Conservation (phyloP, 1,140 invertebrate genomes). For the Meloidogyne hapla region DNA sequence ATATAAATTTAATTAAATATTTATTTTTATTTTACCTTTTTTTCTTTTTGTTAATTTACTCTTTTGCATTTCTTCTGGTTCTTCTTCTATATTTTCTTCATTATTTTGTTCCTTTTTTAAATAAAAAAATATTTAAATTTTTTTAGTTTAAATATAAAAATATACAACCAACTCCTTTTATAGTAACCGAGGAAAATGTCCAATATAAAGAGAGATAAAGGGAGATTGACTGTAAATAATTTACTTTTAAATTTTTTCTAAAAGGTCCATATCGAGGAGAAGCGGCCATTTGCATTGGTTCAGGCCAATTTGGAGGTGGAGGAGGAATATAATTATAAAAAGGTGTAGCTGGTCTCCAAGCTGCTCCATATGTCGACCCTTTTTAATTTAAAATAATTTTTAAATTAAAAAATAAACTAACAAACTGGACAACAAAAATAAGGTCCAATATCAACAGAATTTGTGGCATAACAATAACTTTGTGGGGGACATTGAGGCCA, state of each 20-base stretch:
- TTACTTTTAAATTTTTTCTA: background rate
- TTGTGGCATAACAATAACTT: conserved; percentile 64
- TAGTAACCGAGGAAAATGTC: too few species aligned
- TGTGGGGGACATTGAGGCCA: conserved; percentile 64
- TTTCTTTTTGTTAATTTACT: too few species aligned
- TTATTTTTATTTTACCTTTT: too few species aligned
- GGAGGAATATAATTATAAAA: conserved; percentile 64
- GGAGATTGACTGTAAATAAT: too few species aligned
- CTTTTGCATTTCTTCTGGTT: background rate
- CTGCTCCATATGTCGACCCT: conserved; percentile 64
- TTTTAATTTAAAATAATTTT: conserved; percentile 7
- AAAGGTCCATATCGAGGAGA: conserved; percentile 14
- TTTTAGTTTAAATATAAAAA: too few species aligned
- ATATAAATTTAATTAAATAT: too few species aligned
- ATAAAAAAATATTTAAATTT: background rate
- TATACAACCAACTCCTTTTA: too few species aligned
- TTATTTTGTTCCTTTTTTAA: background rate
- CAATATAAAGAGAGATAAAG: too few species aligned
- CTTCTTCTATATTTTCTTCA: conserved; percentile 12
- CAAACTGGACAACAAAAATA: conserved; percentile 64
- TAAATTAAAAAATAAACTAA: conserved; percentile 43
- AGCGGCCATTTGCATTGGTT: conserved; percentile 29
- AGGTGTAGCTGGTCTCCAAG: conserved; percentile 62
- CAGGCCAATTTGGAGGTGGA: conserved; percentile 48
- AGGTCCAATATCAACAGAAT: conserved; percentile 63